Conservation (phyloP, 1,140 invertebrate species). For the Atta texana region DNA sequence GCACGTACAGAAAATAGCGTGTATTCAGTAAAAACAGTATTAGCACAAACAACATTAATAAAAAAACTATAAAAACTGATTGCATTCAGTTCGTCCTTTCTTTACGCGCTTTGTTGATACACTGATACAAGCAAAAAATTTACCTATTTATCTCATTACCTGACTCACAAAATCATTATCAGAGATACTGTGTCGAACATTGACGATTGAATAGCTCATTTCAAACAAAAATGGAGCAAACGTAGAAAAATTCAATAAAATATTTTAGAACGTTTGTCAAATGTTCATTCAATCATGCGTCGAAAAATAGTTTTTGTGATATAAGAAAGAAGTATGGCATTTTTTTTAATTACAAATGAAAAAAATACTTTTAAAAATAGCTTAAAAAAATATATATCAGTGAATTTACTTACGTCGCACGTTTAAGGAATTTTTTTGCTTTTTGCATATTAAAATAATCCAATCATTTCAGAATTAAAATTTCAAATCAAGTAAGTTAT, state of each 20-base stretch:
- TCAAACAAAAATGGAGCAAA: background rate
- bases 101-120: background rate
- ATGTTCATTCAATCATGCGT: background rate
- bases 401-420: background rate
- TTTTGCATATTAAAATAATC: conserved; percentile 8
- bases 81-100: conserved; percentile 23
- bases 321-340: conserved; percentile 30
- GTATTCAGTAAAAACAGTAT: conserved; percentile 21
- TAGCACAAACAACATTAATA: conserved; percentile 29
- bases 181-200: background rate
- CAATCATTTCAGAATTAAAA: background rate
- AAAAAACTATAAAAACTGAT: conserved; percentile 47
- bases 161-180: conserved; percentile 30
- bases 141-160: conserved; percentile 23
- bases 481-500: background rate
- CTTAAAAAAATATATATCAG: background rate
- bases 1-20: background rate
- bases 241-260: conserved; percentile 45
- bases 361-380: background rate
- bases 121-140: conserved; percentile 12
- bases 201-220: background rate
- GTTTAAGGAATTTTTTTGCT: background rate
- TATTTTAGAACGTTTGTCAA: conserved; percentile 47
- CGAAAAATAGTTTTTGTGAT: conserved; percentile 33
- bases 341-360: background rate